A percentile compares a stretch with the other conserved stretches of the same genome.
These are phyloP conservation scores for Rousettus madagascariensis DNA, from an alignment of 2,797 vertebrate genomes.

Conservation along the genomic window DNA sequence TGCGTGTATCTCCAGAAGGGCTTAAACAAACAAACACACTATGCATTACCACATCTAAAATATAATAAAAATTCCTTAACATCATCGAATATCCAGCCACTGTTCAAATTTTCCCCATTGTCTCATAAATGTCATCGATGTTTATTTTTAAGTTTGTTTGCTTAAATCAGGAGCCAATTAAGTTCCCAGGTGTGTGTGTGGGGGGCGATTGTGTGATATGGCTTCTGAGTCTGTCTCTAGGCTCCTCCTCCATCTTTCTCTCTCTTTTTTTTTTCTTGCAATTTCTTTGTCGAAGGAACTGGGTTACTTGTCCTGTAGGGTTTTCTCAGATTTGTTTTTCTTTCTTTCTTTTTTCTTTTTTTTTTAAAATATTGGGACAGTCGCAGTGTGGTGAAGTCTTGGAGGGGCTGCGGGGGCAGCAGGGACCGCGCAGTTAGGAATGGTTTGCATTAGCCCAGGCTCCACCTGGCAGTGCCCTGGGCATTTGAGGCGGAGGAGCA, in stretches of 20 bases:
- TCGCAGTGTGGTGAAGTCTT: background rate
- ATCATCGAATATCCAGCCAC: background rate
- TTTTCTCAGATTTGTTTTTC: background rate
- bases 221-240: background rate
- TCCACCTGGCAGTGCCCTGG: background rate
- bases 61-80: constrained; percentile 32
- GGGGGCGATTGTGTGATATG: accelerated
- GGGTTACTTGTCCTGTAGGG: background rate
- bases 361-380: background rate
- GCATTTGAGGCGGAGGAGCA: background rate
- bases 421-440: background rate
- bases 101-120: background rate
- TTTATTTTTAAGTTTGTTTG: constrained; percentile 1
- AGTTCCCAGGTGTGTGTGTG: background rate
- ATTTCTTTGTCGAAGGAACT: background rate
- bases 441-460: background rate
- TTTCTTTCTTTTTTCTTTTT: background rate
- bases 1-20: background rate
- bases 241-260: no score
- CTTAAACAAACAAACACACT: background rate
- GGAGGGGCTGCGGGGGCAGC: background rate
- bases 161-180: background rate
- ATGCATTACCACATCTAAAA: background rate
- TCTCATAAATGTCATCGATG: background rate
- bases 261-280: background rate